These are phyloP conservation scores for Dasysyrphus albostriatus DNA, from an alignment of 2,888 invertebrate genomes.

Conservation along the genomic window DNA sequence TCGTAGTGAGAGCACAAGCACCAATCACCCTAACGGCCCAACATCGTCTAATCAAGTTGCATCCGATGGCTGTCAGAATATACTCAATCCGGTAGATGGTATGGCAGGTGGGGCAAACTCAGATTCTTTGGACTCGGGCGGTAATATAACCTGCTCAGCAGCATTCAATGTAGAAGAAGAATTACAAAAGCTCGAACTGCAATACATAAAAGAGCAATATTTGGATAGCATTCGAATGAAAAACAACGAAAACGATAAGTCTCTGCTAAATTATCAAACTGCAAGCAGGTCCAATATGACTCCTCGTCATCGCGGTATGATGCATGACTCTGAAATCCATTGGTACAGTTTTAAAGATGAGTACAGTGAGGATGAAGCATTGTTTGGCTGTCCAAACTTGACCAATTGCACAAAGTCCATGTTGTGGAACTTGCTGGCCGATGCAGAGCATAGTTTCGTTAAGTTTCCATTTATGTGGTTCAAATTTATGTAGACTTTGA, in stretches of 20 bases:
- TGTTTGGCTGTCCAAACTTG: slow-evolving; percentile 55
- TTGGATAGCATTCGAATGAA: slow-evolving; percentile 77
- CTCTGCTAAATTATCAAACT: slow-evolving; percentile 63
- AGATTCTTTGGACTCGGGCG: slow-evolving; percentile 47
- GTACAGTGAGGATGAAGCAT: slow-evolving; percentile 79
- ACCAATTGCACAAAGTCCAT: slow-evolving; percentile 77
- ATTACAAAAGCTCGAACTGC: slow-evolving; percentile 79
- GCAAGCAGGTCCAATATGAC: slow-evolving; percentile 43
- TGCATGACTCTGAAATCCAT: slow-evolving; percentile 67
- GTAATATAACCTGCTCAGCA: slow-evolving; percentile 75
- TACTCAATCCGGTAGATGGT: slow-evolving; percentile 50
- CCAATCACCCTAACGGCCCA: slow-evolving; percentile 7
- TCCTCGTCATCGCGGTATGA: slow-evolving; percentile 61
- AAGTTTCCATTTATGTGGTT: slow-evolving; percentile 79
- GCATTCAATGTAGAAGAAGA: slow-evolving; percentile 81
- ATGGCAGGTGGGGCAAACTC: background rate
- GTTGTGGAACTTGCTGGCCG: slow-evolving; percentile 80
- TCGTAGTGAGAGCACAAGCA: slow-evolving; percentile 54
- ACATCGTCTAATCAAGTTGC: slow-evolving; percentile 37
- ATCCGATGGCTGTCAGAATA: slow-evolving; percentile 54
- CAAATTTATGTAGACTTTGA: slow-evolving; percentile 78
- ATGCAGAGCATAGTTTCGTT: slow-evolving; percentile 78
- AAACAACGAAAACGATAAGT: slow-evolving; percentile 77
- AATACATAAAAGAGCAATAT: slow-evolving; percentile 80
- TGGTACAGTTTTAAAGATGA: slow-evolving; percentile 81